Base-by-base conservation (phyloP, 2,113 vertebrate species). In the Daubentonia madagascariensis region DNA sequence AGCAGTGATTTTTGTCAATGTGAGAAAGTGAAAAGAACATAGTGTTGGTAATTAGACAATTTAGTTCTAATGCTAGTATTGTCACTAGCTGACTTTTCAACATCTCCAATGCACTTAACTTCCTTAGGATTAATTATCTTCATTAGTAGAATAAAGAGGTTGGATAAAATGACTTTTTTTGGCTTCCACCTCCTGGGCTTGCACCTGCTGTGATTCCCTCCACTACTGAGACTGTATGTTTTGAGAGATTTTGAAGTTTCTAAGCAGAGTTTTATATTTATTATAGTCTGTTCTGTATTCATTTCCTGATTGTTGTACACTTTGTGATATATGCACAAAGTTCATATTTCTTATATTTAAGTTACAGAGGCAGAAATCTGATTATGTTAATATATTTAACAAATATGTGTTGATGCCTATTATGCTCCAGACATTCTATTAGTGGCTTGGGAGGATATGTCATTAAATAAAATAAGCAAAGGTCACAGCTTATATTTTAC, bases 31-130 rank as follows among this genome's bases (percentile, higher is more conserved):
- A 76, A 79, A 91, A 17, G 9, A 94, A 91, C 67, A 52, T 37
- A 48, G 16, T 73, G 18, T 68, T 93, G 25, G 13, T 85, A 95
- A 97, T 88, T 65, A 88, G 79, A 92, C 81, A 63, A 89, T 68
- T 93, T 68, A 35, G 18, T 91, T 96, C 12, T 63, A 75, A 92
- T 93, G 8, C 23, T 93, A 85, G 32, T 88, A 94, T 96, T 96
- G 32, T 23, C 28, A 72, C 40, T 79, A 83, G 32, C 10, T 94
- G 73, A 75, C 40, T 89, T 92, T 86, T 93, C 25, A 90, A 61
- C 3, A 84, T 78, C 37, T 89, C 65, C 12, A 68, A 13, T 45
- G 43, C 7, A 89, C 3, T 90, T 93, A 89, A 75, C 14, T 79
- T 88, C 48, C 32, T 90, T 40, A 5, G 32, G 17, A 8, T 54